Evolutionary conservation across 2,113 vertebrate genomes (phyloP), one percentile per base, ranked within the genome.

Genomic region (Pterophyllum scalare): DNA sequence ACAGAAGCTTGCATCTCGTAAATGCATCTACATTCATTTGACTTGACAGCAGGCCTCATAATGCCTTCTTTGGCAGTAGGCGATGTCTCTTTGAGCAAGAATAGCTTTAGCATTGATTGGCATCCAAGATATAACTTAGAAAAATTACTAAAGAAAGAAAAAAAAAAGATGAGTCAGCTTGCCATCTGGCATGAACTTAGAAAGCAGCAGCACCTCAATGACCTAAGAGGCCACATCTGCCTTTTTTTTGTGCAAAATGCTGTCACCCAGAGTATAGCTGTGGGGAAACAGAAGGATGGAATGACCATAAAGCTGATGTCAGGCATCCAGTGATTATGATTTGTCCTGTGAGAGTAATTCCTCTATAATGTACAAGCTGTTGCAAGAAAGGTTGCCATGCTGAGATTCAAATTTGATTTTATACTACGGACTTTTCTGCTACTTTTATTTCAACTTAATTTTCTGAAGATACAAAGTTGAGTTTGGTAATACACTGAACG

Each of bases 21-120:
- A 93, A 93, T 90, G 90, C 87, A 95, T 94, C 93, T 94, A 90
- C 94, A 95, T 93, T 92, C 83, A 88, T 93, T 93, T 92, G 88
- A 91, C 81, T 91, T 80, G 88, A 87, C 82, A 75, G 83, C 20
- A 12, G 80, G 83, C 85, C 77, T 90, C 77, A 56, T 20, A 22
- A 79, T 75, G 88, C 79, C 75, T 56, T 87, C 82, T 59, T 77
- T 83, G 82, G 72, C 88, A 83, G 83, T 40, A 79, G 83, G 83
- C 62, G n/a, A 87, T 83, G 83, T 89, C 67, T 91, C 84, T 87
- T 89, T 81, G 84, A 79, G 76, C 70, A 77, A 85, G 77, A 83
- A 62, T 40, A 75, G 80, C 70, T 35, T 61, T 31, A 64, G 83
- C 80, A 57, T 56, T 20, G 77, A 84, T 78, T 80, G 49, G 60